phyloP scores from a whole-genome alignment of 2,113 vertebrate genomes.

The Vulpes vulpes region DNA sequence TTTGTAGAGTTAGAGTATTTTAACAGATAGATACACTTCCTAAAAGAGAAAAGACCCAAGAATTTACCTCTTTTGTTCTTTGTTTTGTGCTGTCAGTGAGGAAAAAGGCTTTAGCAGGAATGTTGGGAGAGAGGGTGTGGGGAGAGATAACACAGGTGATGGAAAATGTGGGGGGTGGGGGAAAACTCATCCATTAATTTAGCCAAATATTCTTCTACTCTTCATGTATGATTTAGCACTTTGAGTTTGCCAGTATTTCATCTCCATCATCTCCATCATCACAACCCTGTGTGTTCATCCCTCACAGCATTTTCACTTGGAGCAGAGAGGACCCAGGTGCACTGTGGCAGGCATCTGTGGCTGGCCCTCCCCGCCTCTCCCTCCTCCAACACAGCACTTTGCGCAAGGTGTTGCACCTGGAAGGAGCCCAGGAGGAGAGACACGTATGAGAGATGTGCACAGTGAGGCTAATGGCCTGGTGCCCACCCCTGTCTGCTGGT shows the following conservation, averaged over 20 bases:
- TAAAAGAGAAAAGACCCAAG: background rate
- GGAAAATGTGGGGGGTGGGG: background rate
- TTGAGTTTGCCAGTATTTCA: background rate
- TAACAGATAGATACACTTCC: background rate
- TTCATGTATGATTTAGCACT: background rate
- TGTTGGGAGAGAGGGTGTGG: background rate
- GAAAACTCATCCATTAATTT: background rate
- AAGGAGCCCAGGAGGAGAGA: background rate
- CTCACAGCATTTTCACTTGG: background rate
- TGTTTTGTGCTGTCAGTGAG: background rate
- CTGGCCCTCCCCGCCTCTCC: background rate
- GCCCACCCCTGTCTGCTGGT: background rate
- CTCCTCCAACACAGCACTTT: background rate
- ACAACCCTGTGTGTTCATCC: background rate
- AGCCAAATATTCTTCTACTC: background rate
- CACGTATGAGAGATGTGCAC: background rate
- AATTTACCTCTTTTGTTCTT: background rate
- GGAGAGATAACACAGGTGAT: background rate
- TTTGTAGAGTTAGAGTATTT: background rate
- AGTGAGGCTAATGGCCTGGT: background rate
- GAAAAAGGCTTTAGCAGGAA: background rate
- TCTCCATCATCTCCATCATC: background rate
- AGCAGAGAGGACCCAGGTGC: background rate
- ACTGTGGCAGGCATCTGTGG: background rate
- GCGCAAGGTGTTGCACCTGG: background rate